Percentiles rank a stretch among this genome's conserved stretches.
Conservation (phyloP, 2,888 invertebrate genomes). For the Camponotus fellah region DNA sequence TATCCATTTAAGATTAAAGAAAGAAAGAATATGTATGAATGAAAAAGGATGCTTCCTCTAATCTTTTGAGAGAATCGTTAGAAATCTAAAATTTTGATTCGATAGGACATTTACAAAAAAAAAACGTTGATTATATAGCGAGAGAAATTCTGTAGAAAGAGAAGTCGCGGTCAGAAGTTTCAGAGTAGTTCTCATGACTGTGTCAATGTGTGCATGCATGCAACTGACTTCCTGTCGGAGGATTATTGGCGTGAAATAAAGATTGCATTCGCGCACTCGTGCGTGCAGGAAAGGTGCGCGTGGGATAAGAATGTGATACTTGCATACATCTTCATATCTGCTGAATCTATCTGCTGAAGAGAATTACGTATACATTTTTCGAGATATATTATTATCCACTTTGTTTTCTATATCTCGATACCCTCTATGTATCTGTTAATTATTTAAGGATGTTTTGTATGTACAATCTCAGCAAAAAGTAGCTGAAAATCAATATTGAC, state of each 20-base stretch:
- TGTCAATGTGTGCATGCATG: conserved; percentile 33
- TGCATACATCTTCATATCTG: conserved; percentile 36
- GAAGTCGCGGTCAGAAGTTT: conserved; percentile 30
- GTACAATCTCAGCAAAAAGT: neutral
- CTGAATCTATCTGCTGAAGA: neutral
- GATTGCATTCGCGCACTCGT: conserved; percentile 44
- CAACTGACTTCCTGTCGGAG: conserved; percentile 48
- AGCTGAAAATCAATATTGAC: too few relatives aligned
- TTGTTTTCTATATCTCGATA: neutral
- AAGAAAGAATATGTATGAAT: neutral
- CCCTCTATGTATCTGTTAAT: neutral
- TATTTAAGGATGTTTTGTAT: neutral
- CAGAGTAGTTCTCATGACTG: conserved; percentile 45
- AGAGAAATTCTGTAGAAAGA: conserved; percentile 40
- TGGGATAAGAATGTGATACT: conserved; percentile 53
- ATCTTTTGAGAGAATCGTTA: conserved; percentile 37
- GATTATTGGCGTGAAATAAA: conserved; percentile 57
- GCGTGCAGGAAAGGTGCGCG: conserved; percentile 28
- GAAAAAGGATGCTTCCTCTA: conserved; percentile 14
- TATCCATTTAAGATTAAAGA: conserved; percentile 4
- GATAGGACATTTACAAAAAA: conserved; percentile 19
- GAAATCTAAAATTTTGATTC: conserved; percentile 44
- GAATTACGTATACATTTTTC: conserved; percentile 10
- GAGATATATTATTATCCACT: neutral
- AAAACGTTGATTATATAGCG: conserved; percentile 17